These are phyloP conservation scores for Pseudochromis fuscus DNA, from an alignment of 2,797 vertebrate genomes.

Conservation along the genomic window DNA sequence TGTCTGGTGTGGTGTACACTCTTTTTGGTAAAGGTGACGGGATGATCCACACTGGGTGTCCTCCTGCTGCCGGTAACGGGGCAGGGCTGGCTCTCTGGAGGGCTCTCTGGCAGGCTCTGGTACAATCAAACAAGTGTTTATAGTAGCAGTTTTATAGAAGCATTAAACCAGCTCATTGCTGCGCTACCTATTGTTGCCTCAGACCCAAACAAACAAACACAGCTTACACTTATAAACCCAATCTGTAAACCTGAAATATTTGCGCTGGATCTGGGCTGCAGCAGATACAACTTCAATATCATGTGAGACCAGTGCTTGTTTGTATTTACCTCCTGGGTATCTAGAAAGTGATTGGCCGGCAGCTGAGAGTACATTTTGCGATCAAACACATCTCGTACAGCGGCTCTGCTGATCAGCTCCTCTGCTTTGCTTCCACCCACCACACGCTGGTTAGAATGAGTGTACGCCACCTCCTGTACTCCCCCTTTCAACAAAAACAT, in stretches of 20 bases:
- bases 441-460: conserved; percentile 95
- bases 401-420: conserved; percentile 91
- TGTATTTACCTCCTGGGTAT: conserved; percentile 86
- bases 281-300: neutral
- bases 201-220: neutral
- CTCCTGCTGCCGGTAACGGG: conserved; percentile 36
- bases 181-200: no score
- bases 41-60: conserved; percentile 75
- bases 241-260: neutral
- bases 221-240: neutral
- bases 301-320: neutral
- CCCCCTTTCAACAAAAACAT: conserved; percentile 79
- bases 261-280: neutral
- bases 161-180: neutral
- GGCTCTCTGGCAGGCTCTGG: conserved; percentile 66
- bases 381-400: conserved; percentile 91
- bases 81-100: conserved; percentile 27
- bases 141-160: no score
- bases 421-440: conserved; percentile 96
- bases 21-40: conserved; percentile 85
- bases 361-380: conserved; percentile 92
- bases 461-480: conserved; percentile 89
- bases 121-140: conserved; percentile 31
- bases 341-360: conserved; percentile 89
- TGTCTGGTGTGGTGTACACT: conserved; percentile 76